phyloP scores from a whole-genome alignment of 2,797 vertebrate genomes.

The Pelochelys cantorii region DNA sequence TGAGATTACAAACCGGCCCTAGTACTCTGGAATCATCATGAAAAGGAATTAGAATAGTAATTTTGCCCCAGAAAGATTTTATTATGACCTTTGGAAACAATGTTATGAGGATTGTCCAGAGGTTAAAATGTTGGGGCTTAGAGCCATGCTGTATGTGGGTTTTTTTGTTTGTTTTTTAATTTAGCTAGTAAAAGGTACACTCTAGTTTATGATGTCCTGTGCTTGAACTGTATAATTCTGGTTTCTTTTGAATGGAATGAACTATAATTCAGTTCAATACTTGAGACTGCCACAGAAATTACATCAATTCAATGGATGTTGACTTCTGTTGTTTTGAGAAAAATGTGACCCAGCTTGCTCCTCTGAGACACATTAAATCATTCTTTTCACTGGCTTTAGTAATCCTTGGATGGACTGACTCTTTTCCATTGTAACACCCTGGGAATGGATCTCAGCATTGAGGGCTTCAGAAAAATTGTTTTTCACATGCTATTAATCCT shows the following conservation, averaged over 20 bases:
- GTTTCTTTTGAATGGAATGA: constrained; percentile 28
- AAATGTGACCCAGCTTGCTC: constrained; percentile 8
- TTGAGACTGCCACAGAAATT: constrained; percentile 25
- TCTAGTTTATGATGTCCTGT: background rate
- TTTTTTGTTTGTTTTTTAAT: background rate
- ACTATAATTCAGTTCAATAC: constrained; percentile 28
- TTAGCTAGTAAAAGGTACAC: constrained; percentile 11
- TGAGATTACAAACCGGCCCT: background rate
- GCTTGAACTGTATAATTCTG: constrained; percentile 1
- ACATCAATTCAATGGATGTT: constrained; percentile 23
- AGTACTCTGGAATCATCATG: background rate
- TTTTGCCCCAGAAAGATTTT: background rate
- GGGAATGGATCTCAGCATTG: constrained; percentile 7
- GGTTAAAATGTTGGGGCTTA: background rate
- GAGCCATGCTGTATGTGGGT: background rate
- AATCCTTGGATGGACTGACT: constrained; percentile 14
- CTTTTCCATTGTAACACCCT: background rate
- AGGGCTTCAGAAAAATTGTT: constrained; percentile 42
- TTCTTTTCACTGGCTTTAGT: constrained; percentile 14
- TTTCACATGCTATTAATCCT: constrained; percentile 9
- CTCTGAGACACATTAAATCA: constrained; percentile 21
- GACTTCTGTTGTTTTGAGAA: constrained; percentile 38
- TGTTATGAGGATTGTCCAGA: background rate
- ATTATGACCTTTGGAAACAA: background rate
- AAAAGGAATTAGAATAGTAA: background rate